phyloP scores from a whole-genome alignment of 2,888 invertebrate species.

The Yponomeuta cagnagella region DNA sequence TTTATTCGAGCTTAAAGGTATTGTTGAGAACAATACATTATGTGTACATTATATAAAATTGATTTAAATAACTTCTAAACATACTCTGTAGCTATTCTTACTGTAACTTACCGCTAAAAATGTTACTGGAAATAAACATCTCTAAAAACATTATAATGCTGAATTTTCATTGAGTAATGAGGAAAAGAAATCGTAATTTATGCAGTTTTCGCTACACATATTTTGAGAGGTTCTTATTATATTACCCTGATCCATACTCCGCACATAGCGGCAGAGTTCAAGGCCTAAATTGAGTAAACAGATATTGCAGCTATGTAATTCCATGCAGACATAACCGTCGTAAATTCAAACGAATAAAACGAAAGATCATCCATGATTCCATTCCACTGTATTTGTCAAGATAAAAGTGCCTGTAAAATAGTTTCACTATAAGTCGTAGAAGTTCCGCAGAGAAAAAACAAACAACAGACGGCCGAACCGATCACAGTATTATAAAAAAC shows the following conservation, averaged over 20 bases:
- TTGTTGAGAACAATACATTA: slow-evolving; percentile 7
- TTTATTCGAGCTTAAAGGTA: slow-evolving; percentile 47
- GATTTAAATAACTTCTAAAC: neutral
- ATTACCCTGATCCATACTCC: neutral
- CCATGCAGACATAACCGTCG: neutral
- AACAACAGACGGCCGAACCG: slow-evolving; percentile 35
- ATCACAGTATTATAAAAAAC: slow-evolving; percentile 34
- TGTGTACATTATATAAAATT: neutral
- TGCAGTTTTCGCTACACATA: too few species aligned
- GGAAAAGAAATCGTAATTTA: too few species aligned
- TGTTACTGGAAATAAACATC: slow-evolving; percentile 33
- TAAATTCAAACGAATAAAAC: neutral
- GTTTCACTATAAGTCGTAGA: slow-evolving; percentile 31
- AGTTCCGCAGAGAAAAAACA: slow-evolving; percentile 35
- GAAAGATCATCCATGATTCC: slow-evolving; percentile 31
- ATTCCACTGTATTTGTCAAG: slow-evolving; percentile 52
- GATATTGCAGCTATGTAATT: too few species aligned
- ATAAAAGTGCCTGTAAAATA: slow-evolving; percentile 54
- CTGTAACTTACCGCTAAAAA: slow-evolving; percentile 3
- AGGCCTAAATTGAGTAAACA: neutral
- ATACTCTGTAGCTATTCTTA: neutral
- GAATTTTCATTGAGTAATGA: slow-evolving; percentile 14
- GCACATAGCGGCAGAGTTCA: neutral
- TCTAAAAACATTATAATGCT: slow-evolving; percentile 19
- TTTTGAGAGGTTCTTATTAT: neutral